These are phyloP conservation scores for Whitmania pigra DNA, from an alignment of 1,140 invertebrate species.

Conservation along the genomic window DNA sequence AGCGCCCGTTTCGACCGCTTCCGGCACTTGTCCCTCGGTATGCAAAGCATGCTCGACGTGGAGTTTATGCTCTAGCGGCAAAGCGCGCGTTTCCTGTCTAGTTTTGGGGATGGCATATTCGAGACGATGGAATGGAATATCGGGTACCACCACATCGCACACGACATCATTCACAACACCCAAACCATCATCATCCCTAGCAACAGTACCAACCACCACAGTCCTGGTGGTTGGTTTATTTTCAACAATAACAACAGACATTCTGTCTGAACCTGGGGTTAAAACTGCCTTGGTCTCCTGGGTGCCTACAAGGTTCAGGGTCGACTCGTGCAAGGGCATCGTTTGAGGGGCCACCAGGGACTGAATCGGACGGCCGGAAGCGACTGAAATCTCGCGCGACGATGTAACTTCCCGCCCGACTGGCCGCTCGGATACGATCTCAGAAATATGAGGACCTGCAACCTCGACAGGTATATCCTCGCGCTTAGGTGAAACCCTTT, in stretches of 20 bases:
- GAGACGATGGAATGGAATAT: not conserved
- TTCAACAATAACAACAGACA: slow-evolving; percentile 1
- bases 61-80: not conserved
- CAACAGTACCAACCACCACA: not conserved
- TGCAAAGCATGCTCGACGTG: not conserved
- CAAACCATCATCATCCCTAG: not conserved
- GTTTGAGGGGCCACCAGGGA: slow-evolving; percentile 1
- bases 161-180: not conserved
- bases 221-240: not conserved
- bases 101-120: not conserved
- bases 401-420: not conserved
- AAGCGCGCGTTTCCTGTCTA: not conserved
- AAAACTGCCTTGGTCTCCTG: slow-evolving; percentile 2
- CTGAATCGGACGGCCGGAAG: slow-evolving; percentile 13
- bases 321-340: not conserved
- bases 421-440: not conserved
- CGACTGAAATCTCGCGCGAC: slow-evolving; percentile 5
- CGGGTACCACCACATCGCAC: not conserved
- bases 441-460: not conserved
- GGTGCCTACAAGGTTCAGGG: not conserved
- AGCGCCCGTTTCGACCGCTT: not conserved
- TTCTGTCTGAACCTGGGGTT: not conserved
- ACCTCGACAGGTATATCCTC: slow-evolving; percentile 18
- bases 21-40: not conserved
- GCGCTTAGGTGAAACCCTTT: slow-evolving; percentile 11